Percentiles rank a stretch among this genome's conserved stretches.
Conservation (phyloP, 2,797 vertebrate genomes). For the Pseudochaenichthys georgianus region DNA sequence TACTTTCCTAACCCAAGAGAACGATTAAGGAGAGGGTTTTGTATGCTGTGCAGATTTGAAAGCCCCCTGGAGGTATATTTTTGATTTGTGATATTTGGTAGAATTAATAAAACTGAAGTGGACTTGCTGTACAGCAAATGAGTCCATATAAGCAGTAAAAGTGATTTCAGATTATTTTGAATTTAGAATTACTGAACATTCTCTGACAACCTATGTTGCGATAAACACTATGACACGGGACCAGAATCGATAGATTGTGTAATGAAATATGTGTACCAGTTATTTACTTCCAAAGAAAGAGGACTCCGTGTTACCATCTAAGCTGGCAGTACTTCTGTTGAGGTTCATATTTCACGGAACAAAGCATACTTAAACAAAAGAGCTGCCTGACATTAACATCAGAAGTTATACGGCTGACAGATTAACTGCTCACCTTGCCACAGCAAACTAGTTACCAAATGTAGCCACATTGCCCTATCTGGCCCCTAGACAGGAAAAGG, state of each 20-base stretch:
- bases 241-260: neutral
- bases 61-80: neutral
- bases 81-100: neutral
- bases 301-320: neutral
- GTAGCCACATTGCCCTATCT: slow-evolving; percentile 2
- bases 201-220: neutral
- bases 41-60: neutral
- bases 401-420: slow-evolving; percentile 47
- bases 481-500: slow-evolving; percentile 15
- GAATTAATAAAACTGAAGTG: neutral
- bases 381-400: slow-evolving; percentile 22
- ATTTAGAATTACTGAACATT: neutral
- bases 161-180: neutral
- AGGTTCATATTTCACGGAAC: neutral
- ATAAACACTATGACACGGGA: neutral
- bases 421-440: slow-evolving; percentile 57
- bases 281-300: neutral
- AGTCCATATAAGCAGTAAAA: neutral
- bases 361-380: slow-evolving; percentile 17
- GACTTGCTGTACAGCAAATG: neutral
- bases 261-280: neutral
- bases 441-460: slow-evolving; percentile 36
- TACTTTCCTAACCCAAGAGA: neutral
- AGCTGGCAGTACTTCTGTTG: neutral
- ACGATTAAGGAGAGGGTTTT: neutral